A percentile compares a stretch with the other conserved stretches of the same genome.
Conservation (phyloP, 1,140 invertebrate genomes). For the Nasonia giraulti region DNA sequence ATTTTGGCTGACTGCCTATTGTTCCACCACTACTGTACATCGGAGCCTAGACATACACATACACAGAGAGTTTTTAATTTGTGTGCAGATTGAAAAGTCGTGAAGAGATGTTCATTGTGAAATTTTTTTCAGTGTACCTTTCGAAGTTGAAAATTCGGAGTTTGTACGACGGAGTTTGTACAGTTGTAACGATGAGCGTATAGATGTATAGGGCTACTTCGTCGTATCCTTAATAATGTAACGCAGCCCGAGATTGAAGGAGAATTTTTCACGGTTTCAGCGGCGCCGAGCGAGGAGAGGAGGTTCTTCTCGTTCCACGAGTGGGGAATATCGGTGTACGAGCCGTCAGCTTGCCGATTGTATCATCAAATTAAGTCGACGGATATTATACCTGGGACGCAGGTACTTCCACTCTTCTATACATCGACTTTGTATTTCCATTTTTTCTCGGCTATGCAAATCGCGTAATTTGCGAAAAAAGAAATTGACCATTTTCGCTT, state of each 20-base stretch:
- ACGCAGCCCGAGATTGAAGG: too few species aligned
- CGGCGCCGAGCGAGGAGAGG: constrained; percentile 78
- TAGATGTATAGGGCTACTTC: too few species aligned
- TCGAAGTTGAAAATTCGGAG: too few species aligned
- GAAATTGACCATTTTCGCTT: not conserved
- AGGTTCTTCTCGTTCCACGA: constrained; percentile 87
- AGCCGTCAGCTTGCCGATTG: constrained; percentile 83
- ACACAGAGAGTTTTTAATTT: not conserved
- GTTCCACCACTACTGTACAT: not conserved
- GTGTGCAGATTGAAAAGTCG: not conserved
- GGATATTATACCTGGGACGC: constrained; percentile 85
- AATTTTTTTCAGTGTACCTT: too few species aligned
- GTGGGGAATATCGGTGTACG: constrained; percentile 85
- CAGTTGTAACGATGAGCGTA: too few species aligned
- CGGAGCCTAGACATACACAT: not conserved
- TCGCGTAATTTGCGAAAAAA: not conserved
- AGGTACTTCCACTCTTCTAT: constrained; percentile 69
- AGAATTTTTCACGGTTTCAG: constrained; percentile 64
- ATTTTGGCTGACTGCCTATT: constrained; percentile 20
- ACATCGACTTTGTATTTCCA: not conserved
- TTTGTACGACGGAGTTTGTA: too few species aligned
- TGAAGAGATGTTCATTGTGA: too few species aligned
- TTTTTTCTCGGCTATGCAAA: constrained; percentile 11
- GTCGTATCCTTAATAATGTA: too few species aligned
- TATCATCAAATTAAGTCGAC: constrained; percentile 84